These are phyloP conservation scores for Lepidurus packardi DNA, from an alignment of 1,140 invertebrate species.

Conservation along the genomic window DNA sequence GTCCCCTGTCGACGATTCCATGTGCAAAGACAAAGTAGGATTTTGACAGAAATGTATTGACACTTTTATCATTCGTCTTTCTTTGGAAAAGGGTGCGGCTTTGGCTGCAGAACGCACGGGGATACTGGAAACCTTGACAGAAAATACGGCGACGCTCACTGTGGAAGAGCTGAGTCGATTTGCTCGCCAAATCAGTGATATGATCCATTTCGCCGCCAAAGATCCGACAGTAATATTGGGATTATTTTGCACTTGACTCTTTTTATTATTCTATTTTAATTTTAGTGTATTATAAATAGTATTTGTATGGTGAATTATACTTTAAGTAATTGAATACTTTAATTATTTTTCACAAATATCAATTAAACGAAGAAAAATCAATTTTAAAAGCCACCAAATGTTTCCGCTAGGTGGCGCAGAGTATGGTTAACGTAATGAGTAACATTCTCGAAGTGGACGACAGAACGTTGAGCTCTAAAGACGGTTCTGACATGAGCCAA, in stretches of 20 bases:
- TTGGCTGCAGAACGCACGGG: slow-evolving; percentile 37
- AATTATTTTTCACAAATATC: not conserved
- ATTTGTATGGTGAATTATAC: not conserved
- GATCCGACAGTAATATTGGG: slow-evolving; percentile 38
- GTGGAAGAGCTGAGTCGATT: slow-evolving; percentile 39
- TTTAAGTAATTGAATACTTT: not conserved
- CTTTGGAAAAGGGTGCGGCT: slow-evolving; percentile 35
- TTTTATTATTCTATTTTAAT: not conserved
- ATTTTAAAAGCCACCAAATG: slow-evolving; percentile 11
- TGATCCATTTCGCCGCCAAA: slow-evolving; percentile 37
- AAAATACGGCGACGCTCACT: slow-evolving; percentile 36
- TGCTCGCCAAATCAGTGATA: slow-evolving; percentile 37
- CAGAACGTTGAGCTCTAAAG: slow-evolving; percentile 37
- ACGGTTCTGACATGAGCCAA: slow-evolving; percentile 37
- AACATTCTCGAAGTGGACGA: slow-evolving; percentile 44
- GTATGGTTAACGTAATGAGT: slow-evolving; percentile 42
- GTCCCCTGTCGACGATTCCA: slow-evolving; percentile 32
- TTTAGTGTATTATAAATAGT: not conserved
- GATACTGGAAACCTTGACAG: slow-evolving; percentile 38
- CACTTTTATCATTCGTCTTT: not conserved
- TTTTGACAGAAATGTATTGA: not conserved
- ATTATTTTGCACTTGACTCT: not conserved
- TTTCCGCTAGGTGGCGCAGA: slow-evolving; percentile 40
- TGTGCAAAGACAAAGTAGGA: slow-evolving; percentile 39
- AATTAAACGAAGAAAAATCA: not conserved